Evolutionary conservation across 2,797 vertebrate genomes (phyloP), one percentile per base, ranked within the genome.

Genomic region (Gymnoscopelus microlampas): DNA sequence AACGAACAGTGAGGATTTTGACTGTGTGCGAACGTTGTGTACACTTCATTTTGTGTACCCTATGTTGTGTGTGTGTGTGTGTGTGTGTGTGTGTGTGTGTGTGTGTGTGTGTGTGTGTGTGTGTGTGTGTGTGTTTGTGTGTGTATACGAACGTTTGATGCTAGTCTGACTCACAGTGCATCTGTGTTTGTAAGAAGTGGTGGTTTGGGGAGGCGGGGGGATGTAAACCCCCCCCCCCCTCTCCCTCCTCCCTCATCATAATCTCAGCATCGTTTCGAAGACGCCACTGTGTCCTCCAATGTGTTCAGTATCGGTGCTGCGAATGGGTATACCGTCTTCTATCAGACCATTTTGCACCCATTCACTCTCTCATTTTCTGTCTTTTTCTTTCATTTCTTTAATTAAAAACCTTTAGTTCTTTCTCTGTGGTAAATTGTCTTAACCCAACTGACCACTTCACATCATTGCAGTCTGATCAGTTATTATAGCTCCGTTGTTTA

Each of bases 171-270:
- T 89, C 82, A 87, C 79, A 68, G 83, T 78, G 87, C 89, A 77
- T 92, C 89, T 92, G 90, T 92, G 90, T 89, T 89, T 88, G 89
- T 80, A 87, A 85, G 83, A 88, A 85, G 78, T 65, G 24, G 93
- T 89, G 95, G 93, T 94, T 96, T 91, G 87, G 90, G 19, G 19
- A 1, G 19, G 19, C 19, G 19, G 19, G 19, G 84, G 85, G 88
- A 92, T 91, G 87, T 87, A 89, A 92, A 93, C 89, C 93, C 93
- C 92, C 88, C 89, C 91, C 91, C 92, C n/a, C n/a, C n/a, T n/a
- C 91, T 88, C 83, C 90, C 86, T 93, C 83, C 89, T 93, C 92
- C 88, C 90, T 90, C 86, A 94, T 94, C 90, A 82, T 74, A 86
- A 88, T 91, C 89, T 73, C 85, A 86, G 87, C 85, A 78, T 86